Evolutionary conservation across 2,797 vertebrate genomes (phyloP).

Genomic region (Poecilia gillii): DNA sequence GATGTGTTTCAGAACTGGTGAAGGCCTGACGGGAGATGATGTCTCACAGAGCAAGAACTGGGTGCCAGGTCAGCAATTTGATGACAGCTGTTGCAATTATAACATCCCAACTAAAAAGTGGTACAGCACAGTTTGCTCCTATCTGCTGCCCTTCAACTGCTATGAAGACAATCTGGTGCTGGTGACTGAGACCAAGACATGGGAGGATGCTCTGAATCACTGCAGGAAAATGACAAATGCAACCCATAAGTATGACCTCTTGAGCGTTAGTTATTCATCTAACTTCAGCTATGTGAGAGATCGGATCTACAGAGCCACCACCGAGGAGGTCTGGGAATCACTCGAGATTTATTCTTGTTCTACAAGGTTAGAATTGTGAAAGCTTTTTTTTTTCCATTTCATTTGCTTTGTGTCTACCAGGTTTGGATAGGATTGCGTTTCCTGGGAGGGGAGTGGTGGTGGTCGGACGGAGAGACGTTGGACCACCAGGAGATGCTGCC

Average conservation of each 20-base stretch:
- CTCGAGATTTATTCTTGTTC: not conserved
- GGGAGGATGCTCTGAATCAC: slow-evolving; percentile 49
- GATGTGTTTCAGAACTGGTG: slow-evolving; percentile 34
- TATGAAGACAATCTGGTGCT: slow-evolving; percentile 37
- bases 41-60: not conserved
- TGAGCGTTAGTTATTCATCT: not conserved
- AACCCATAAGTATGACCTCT: slow-evolving; percentile 3
- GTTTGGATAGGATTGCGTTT: slow-evolving; percentile 57
- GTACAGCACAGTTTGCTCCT: fast-evolving
- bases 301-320: slow-evolving; percentile 24
- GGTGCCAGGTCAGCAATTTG: not conserved
- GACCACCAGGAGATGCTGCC: not conserved
- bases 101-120: fast-evolving
- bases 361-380: not conserved
- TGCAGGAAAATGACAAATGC: slow-evolving; percentile 13
- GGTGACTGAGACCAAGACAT: slow-evolving; percentile 56
- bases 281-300: slow-evolving; percentile 24
- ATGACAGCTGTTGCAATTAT: slow-evolving; percentile 37
- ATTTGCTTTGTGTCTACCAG: slow-evolving; percentile 24
- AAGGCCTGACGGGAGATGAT: not conserved
- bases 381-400: not conserved
- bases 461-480: slow-evolving; percentile 4
- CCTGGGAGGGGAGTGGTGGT: slow-evolving; percentile 52
- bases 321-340: slow-evolving; percentile 46
- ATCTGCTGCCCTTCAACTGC: fast-evolving